Conservation (phyloP, 2,797 vertebrate genomes). For the Gallinago stenura region DNA sequence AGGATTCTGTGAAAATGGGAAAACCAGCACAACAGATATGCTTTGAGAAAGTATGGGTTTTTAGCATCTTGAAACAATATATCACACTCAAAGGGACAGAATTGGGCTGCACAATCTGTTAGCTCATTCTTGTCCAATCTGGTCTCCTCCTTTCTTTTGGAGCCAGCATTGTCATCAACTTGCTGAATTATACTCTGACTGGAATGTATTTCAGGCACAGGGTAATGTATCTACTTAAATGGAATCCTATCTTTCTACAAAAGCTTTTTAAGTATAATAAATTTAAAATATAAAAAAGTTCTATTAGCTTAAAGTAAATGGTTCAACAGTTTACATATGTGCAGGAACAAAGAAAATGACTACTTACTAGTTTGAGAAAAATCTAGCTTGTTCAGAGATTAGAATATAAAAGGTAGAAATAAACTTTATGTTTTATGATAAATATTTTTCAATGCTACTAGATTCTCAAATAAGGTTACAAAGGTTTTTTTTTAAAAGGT, state of each 20-base stretch:
- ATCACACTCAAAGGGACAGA: conserved; percentile 87
- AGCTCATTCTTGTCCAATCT: conserved; percentile 88
- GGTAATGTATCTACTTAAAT: conserved; percentile 86
- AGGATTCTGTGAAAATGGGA: conserved; percentile 84
- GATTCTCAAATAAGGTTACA: neutral
- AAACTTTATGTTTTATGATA: conserved; percentile 28
- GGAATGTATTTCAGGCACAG: conserved; percentile 84
- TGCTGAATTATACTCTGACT: conserved; percentile 86
- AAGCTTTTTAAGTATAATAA: conserved; percentile 85
- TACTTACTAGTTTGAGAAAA: conserved; percentile 61
- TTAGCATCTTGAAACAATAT: conserved; percentile 89
- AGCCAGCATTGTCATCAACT: conserved; percentile 86
- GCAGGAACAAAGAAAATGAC: conserved; percentile 64
- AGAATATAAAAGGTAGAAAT: conserved; percentile 50
- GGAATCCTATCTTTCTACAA: conserved; percentile 84
- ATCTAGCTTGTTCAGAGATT: conserved; percentile 50
- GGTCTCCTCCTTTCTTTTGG: conserved; percentile 86
- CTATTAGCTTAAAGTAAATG: conserved; percentile 81
- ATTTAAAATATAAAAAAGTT: conserved; percentile 80
- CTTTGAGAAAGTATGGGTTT: conserved; percentile 83
- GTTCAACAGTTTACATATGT: conserved; percentile 82
- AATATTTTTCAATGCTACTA: neutral
- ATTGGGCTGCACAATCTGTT: conserved; percentile 85
- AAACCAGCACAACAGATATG: conserved; percentile 83
- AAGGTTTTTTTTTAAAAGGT: neutral